Base-by-base conservation (phyloP, 2,113 vertebrate genomes). In the Semnornis frantzii region DNA sequence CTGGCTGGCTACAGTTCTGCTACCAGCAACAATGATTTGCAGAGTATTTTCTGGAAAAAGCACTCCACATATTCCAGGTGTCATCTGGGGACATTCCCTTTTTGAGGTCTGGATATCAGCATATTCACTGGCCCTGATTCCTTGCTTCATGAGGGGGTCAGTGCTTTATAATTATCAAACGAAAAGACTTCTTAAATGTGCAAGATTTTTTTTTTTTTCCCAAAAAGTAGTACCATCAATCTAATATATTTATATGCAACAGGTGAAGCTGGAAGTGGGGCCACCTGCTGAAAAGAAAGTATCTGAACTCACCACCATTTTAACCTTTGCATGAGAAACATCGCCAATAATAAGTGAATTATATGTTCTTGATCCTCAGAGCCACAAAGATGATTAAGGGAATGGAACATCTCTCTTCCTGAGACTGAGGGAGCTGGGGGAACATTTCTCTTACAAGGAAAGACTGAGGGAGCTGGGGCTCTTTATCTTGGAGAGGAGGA, bases 91-190 rank as follows among this genome's bases (percentile, higher is more conserved):
- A 37, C 16, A 19, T 88, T 68, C 15, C 19, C 33, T 68, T 76
- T 79, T 25, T 0, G 0, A 76, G 44, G 12, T 57, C 64, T 46
- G 30, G 46, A 23, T 17, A 21, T 52, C 12, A 74, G 4, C 17
- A 39, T 31, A 71, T 88, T 85, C 46, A 79, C 34, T 17, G 42
- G 25, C 54, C n/a, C 63, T 28, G 9, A 55, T 64, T 31, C 4
- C 11, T 8, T 76, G 27, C 24, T 86, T 86, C 72, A 20, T 46
- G 60, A 85, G 34, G 15, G 18, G 11, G 5, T 33, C 72, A 71
- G 68, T 20, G 57, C 6, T 60, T 60, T 34, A 42, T 46, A 78
- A 70, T 64, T 64, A 34, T 30, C 33, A 74, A 10, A 3, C 3
- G 3, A 74, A 60, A 81, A 58, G 10, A 59, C 12, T 59, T 77